Evolutionary conservation across 1,140 invertebrate species (phyloP).

Genomic region (Propsilocerus akamusi): DNA sequence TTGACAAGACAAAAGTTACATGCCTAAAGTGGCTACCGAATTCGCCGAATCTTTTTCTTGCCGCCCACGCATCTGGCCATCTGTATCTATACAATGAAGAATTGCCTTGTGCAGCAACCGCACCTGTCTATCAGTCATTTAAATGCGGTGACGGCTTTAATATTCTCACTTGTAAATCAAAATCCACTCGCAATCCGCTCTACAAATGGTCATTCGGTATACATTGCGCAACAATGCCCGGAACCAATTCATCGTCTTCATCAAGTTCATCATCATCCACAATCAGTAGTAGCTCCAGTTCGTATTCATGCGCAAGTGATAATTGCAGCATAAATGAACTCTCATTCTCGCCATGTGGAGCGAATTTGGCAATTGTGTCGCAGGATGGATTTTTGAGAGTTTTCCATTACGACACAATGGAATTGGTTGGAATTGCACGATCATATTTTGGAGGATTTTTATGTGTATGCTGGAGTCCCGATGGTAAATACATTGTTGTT

Average conservation of each 20-base stretch:
- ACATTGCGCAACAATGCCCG: conserved; percentile 12
- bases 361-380: conserved; percentile 79
- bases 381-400: conserved; percentile 94
- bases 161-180: conserved; percentile 91
- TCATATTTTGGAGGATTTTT: conserved; percentile 94
- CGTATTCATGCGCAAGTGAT: not conserved
- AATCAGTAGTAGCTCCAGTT: not conserved
- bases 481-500: conserved; percentile 85
- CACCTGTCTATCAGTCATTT: conserved; percentile 82
- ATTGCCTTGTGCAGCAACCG: conserved; percentile 62
- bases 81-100: conserved; percentile 97
- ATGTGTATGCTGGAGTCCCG: conserved; percentile 96
- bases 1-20: conserved; percentile 97
- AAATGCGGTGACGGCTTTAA: conserved; percentile 90
- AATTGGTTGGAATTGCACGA: conserved; percentile 72
- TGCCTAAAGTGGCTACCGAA: conserved; percentile 95
- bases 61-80: conserved; percentile 89
- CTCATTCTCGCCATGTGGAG: conserved; percentile 87
- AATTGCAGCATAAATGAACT: conserved; percentile 85
- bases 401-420: conserved; percentile 95
- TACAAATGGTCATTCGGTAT: conserved; percentile 60
- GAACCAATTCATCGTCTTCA: not conserved
- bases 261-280: not conserved
- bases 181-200: conserved; percentile 87
- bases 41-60: conserved; percentile 81